These are phyloP conservation scores for Sturnus vulgaris DNA, from an alignment of 2,113 vertebrate genomes.

Conservation along the genomic window DNA sequence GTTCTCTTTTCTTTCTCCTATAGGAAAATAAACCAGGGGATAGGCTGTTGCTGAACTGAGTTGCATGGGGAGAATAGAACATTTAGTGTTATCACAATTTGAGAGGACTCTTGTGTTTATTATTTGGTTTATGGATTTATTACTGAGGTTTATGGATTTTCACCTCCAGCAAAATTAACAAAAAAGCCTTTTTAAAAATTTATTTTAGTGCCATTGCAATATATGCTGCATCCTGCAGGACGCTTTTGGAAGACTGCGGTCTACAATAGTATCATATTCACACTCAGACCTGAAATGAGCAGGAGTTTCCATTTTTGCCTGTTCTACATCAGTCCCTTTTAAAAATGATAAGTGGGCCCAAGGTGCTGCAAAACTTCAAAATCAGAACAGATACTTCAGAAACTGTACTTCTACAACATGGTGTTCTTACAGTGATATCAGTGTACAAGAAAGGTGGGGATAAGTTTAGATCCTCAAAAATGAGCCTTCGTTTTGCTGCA, in stretches of 20 bases:
- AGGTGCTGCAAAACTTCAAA: not conserved
- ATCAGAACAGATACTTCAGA: not conserved
- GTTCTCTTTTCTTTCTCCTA: not conserved
- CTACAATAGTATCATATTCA: not conserved
- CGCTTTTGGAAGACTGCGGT: not conserved
- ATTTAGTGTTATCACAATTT: not conserved
- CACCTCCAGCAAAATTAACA: not conserved
- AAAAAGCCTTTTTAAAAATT: not conserved
- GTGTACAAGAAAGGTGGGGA: not conserved
- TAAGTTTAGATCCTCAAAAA: not conserved
- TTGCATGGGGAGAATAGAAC: not conserved
- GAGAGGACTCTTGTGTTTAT: not conserved
- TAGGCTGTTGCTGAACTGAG: not conserved
- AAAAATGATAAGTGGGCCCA: not conserved
- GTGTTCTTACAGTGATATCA: not conserved
- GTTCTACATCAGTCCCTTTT: not conserved
- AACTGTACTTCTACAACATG: not conserved
- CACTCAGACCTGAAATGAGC: not conserved
- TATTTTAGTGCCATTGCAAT: not conserved
- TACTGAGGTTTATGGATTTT: not conserved
- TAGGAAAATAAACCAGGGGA: not conserved
- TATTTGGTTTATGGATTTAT: not conserved
- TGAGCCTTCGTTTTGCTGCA: not conserved
- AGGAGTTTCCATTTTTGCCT: not conserved
- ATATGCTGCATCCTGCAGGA: not conserved